Evolutionary conservation across 2,113 vertebrate species (phyloP).

Genomic region (Cariama cristata): DNA sequence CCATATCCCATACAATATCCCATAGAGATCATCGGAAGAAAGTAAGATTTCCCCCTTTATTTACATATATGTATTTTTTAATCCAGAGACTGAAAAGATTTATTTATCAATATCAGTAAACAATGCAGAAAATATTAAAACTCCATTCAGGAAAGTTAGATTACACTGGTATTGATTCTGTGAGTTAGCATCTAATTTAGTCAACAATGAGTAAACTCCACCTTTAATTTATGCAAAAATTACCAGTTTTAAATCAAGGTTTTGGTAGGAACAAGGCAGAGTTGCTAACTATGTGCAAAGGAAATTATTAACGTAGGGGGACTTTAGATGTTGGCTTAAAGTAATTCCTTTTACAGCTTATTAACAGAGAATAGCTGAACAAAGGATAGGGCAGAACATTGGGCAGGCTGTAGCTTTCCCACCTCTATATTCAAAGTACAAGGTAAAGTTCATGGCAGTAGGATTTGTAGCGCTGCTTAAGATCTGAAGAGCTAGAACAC

Average conservation of each 20-base stretch:
- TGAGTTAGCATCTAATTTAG: neutral
- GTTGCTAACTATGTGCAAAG: neutral
- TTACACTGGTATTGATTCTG: neutral
- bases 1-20: neutral
- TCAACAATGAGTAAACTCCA: neutral
- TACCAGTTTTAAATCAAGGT: neutral
- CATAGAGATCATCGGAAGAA: neutral
- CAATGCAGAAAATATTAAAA: neutral
- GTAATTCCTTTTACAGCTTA: neutral
- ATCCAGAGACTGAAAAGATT: neutral
- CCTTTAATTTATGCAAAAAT: neutral
- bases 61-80: slow-evolving; percentile 22
- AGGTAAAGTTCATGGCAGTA: neutral
- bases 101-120: slow-evolving; percentile 5
- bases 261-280: neutral
- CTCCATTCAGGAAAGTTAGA: neutral
- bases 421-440: neutral
- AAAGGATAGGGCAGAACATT: neutral
- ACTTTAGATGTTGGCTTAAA: neutral
- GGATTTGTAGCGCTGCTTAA: neutral
- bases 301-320: neutral
- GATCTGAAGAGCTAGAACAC: neutral
- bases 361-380: neutral
- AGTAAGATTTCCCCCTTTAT: neutral
- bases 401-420: neutral